phyloP scores from a whole-genome alignment of 2,113 vertebrate species.

The Catharus minimus region DNA sequence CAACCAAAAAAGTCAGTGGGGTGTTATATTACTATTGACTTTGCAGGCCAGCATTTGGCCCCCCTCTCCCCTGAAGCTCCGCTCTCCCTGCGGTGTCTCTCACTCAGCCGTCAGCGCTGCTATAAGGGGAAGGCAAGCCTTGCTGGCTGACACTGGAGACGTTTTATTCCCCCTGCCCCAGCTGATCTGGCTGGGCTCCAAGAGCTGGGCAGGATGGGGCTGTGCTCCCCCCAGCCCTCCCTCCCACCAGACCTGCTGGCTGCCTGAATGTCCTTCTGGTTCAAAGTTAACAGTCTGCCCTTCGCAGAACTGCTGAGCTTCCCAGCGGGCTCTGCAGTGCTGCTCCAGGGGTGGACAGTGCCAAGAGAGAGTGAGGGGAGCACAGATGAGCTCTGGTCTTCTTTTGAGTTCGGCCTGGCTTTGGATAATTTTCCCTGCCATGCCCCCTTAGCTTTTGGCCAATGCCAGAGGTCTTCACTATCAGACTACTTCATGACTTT shows the following conservation, averaged over 20 bases:
- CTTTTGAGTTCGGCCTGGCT: not conserved
- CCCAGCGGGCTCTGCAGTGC: not conserved
- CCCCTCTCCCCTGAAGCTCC: not conserved
- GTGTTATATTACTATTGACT: conserved; percentile 62
- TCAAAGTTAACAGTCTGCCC: not conserved
- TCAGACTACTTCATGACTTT: not conserved
- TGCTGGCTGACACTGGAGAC: not conserved
- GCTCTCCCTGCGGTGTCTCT: not conserved
- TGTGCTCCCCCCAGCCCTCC: not conserved
- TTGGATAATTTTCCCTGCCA: not conserved
- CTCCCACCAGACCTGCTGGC: not conserved
- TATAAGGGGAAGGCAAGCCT: conserved; percentile 40
- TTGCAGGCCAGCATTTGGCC: not conserved
- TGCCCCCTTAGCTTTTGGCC: not conserved
- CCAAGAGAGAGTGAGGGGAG: not conserved
- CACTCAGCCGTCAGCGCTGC: not conserved
- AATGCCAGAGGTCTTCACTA: not conserved
- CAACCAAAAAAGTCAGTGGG: conserved; percentile 59
- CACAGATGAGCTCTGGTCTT: not conserved
- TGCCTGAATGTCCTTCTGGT: conserved; percentile 10
- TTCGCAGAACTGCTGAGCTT: not conserved
- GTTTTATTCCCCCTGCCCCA: not conserved
- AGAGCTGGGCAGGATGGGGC: not conserved
- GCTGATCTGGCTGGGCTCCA: not conserved
- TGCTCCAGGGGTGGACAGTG: not conserved